Evolutionary conservation across 2,888 invertebrate species (phyloP), one percentile per base, ranked within the genome.

Genomic region (Scaptodrosophila latifasciaeformis): DNA sequence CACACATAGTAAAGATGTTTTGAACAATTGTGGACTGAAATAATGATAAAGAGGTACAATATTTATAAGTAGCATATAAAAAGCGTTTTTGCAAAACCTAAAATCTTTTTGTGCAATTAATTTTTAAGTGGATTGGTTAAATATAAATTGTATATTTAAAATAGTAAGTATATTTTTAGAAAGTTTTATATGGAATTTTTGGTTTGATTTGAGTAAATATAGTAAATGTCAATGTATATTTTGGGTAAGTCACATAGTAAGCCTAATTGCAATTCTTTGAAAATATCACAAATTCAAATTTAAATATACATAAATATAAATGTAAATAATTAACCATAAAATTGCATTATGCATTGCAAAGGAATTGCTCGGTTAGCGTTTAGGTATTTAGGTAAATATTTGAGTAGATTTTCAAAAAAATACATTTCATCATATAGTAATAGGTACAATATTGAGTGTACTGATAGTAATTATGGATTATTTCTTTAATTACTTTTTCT

Each of bases 261-360:
- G 59, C 59, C 75, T 77, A 72, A 78, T 70, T 69, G 70, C 65
- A 77, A 77, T 74, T 76, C 70, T 74, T 76, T 70, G 80, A 76
- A 75, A 79, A 76, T 76, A 76, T 76, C 76, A 76, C 76, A 76
- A 76, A 76, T 76, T 56, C 62, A 79, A 79, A 72, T 77, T 70
- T 66, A 68, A 69, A 12, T 34, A n/a, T n/a, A n/a, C n/a, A n/a
- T n/a, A n/a, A n/a, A n/a, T n/a, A 13, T 34, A 13, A 75, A 75
- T 75, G 31, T 37, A 72, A 77, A 72, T 70, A 79, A 75, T 61
- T 70, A 70, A 70, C 56, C 53, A 69, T 68, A 64, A 55, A 59
- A 61, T 59, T 51, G 57, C 60, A n/a, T n/a, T n/a, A n/a, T n/a
- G n/a, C n/a, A n/a, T 72, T 65, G 65, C 65, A 59, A 62, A 59